Evolutionary conservation across 2,113 vertebrate species (phyloP), one percentile per base, ranked within the genome.

Genomic region (Calonectris borealis): DNA sequence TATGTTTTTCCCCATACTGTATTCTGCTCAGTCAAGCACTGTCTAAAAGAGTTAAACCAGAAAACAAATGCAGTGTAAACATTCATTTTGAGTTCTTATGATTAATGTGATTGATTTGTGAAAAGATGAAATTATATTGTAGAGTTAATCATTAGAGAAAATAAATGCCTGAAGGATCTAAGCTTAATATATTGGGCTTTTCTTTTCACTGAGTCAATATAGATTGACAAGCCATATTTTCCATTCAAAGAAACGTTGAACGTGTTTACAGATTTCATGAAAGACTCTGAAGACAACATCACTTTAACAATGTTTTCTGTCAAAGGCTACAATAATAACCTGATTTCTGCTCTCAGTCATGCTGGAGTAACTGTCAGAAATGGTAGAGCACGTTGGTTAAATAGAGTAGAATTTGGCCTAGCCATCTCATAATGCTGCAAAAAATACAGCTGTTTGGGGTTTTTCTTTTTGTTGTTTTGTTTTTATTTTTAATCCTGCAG

Each of bases 71-170:
- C 65, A 89, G 19, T 29, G 61, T 72, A 94, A 96, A 92, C 22
- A 81, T 65, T 79, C 5, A 68, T 91, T 96, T 71, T 81, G 81
- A 94, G 55, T 86, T 91, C 65, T 86, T 94, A 91, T 87, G 90
- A 93, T 95, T 94, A 93, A 91, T 75, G 29, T 10, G 34, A 96
- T 94, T 95, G 95, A 94, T 96, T 96, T 93, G 66, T 91, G 72
- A 97, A 94, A 86, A 62, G 62, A 81, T 68, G 52, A 96, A 95
- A 96, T 95, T 96, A 94, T 94, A 77, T 88, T 86, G 77, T 88
- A 83, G 96, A 94, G 49, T 94, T 97, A 94, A 96, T 96, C 69
- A 91, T 91, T 89, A 93, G 46, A 82, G 86, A 92, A 95, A 95
- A 93, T 83, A 89, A 87, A 93, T 90, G 51, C 38, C 76, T 92